These are phyloP conservation scores for Aproaerema taeniolella DNA, from an alignment of 2,888 invertebrate species.

Conservation along the genomic window DNA sequence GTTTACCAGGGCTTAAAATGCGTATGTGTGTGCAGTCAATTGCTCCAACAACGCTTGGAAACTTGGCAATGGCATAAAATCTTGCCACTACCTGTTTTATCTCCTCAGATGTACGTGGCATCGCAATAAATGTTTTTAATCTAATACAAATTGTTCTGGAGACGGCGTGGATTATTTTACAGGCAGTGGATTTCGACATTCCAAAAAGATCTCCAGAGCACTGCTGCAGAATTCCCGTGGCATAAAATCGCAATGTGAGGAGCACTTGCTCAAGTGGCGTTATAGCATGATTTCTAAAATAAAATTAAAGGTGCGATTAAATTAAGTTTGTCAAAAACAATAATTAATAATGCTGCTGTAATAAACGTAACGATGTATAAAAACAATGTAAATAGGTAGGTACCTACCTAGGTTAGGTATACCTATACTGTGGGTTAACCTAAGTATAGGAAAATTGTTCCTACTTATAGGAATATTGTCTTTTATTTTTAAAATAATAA, in stretches of 20 bases:
- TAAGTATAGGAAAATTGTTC: too few species aligned
- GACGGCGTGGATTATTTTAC: conserved; percentile 8
- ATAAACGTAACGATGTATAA: too few species aligned
- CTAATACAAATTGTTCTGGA: conserved; percentile 4
- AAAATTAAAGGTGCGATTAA: too few species aligned
- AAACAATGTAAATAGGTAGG: too few species aligned
- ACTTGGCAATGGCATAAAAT: conserved; percentile 15
- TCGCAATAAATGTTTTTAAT: not conserved
- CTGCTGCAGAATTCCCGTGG: conserved; percentile 8
- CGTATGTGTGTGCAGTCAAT: conserved; percentile 19
- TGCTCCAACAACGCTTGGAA: conserved; percentile 12
- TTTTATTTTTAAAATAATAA: too few species aligned
- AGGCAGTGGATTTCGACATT: conserved; percentile 3
- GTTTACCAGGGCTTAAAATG: conserved; percentile 14
- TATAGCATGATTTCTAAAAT: not conserved
- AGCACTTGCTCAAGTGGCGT: conserved; percentile 6
- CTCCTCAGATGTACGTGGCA: conserved; percentile 2
- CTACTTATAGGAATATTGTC: too few species aligned
- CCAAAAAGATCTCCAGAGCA: conserved; percentile 7
- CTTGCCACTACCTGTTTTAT: not conserved
- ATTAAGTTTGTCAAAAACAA: too few species aligned
- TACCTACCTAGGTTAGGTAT: too few species aligned
- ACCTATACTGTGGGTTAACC: too few species aligned
- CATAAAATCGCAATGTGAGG: conserved; percentile 9
- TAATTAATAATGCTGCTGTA: too few species aligned